These are phyloP conservation scores for Barbus barbus DNA, from an alignment of 2,113 vertebrate genomes.

Conservation along the genomic window DNA sequence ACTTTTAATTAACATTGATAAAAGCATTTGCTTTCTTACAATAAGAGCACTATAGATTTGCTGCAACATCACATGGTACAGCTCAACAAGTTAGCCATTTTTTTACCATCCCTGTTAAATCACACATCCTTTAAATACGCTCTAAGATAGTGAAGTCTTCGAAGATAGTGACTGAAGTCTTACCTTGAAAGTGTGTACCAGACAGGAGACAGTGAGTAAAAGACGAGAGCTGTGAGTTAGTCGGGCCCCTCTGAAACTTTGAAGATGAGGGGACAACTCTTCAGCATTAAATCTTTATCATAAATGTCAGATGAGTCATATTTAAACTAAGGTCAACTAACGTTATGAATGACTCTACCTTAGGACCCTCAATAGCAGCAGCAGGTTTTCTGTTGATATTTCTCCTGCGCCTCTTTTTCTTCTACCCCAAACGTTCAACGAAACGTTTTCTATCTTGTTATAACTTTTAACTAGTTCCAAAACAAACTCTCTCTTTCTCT, in stretches of 20 bases:
- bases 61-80: not conserved
- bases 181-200: constrained; percentile 28
- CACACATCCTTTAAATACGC: not conserved
- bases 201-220: not conserved
- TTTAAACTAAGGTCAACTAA: not conserved
- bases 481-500: constrained; percentile 43
- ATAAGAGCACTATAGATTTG: not conserved
- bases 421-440: constrained; percentile 50
- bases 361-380: constrained; percentile 39
- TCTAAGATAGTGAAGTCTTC: not conserved
- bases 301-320: constrained; percentile 63
- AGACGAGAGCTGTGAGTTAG: constrained; percentile 35
- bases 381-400: not conserved
- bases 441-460: not conserved
- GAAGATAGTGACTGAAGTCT: not conserved
- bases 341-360: not conserved
- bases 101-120: not conserved
- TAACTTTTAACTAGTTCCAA: constrained; percentile 51
- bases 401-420: constrained; percentile 37
- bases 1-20: not conserved
- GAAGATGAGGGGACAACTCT: constrained; percentile 37
- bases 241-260: constrained; percentile 48
- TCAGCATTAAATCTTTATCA: constrained; percentile 29
- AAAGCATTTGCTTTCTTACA: not conserved
- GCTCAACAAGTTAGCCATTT: no score